A percentile compares a stretch with the other conserved stretches of the same genome.
These are phyloP conservation scores for Tetrax tetrax DNA, from an alignment of 2,113 vertebrate species.

Conservation along the genomic window DNA sequence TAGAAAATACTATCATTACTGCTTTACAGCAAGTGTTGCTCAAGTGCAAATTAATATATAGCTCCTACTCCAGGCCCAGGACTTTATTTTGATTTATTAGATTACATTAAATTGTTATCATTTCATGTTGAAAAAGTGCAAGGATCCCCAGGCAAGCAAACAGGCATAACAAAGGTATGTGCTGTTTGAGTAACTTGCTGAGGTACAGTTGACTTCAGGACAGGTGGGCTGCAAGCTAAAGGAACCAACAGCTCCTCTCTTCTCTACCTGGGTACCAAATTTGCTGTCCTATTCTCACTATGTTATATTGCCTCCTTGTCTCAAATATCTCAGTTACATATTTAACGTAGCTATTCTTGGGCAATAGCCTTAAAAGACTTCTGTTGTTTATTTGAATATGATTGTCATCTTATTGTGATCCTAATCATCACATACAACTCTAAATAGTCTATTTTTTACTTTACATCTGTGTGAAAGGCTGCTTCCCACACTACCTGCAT, in stretches of 20 bases:
- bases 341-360: slow-evolving; percentile 1
- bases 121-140: not conserved
- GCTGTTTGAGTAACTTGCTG: not conserved
- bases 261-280: not conserved
- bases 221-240: not conserved
- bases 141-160: not conserved
- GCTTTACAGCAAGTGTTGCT: not conserved
- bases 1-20: not conserved
- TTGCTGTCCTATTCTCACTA: not conserved
- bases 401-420: slow-evolving; percentile 7
- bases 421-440: not conserved
- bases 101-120: not conserved
- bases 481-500: slow-evolving; percentile 43
- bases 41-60: not conserved
- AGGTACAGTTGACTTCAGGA: not conserved
- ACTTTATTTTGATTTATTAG: not conserved
- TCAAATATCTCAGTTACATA: not conserved
- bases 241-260: not conserved
- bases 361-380: not conserved
- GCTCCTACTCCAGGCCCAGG: not conserved
- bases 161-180: not conserved
- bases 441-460: slow-evolving; percentile 38
- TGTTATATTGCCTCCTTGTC: not conserved
- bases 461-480: slow-evolving; percentile 53
- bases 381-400: slow-evolving; percentile 37